Conservation (phyloP, 2,888 invertebrate species). For the Panopea generosa region DNA sequence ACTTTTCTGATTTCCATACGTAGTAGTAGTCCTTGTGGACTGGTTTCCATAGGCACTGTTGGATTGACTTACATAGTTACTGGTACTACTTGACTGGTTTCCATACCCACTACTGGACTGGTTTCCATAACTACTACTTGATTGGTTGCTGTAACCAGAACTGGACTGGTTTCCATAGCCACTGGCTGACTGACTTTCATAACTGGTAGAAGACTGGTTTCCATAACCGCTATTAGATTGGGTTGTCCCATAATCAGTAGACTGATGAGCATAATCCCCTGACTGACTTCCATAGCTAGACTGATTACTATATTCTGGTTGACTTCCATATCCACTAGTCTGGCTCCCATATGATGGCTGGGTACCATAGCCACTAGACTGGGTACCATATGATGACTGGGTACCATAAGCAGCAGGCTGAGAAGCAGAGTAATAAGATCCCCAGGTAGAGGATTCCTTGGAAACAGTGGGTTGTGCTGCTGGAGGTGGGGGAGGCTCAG, state of each 20-base stretch:
- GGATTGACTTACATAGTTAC: not conserved
- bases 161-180: constrained; percentile 1
- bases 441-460: not conserved
- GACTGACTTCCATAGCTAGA: not conserved
- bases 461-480: constrained; percentile 5
- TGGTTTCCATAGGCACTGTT: constrained; percentile 5
- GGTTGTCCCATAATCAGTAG: not conserved
- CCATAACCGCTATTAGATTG: constrained; percentile 5
- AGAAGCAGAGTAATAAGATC: not conserved
- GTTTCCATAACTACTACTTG: constrained; percentile 7
- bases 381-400: not conserved
- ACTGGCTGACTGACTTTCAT: constrained; percentile 7
- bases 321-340: constrained; percentile 2
- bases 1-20: not conserved
- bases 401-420: constrained; percentile 1
- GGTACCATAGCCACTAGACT: constrained; percentile 19
- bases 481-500: constrained; percentile 16
- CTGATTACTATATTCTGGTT: constrained; percentile 1
- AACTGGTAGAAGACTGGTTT: not conserved
- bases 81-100: not conserved
- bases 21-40: not conserved
- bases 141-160: constrained; percentile 7
- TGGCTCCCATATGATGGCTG: constrained; percentile 1
- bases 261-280: constrained; percentile 8
- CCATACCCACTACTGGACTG: not conserved